Evolutionary conservation across 2,113 vertebrate genomes (phyloP), one percentile per base, ranked within the genome.

Genomic region (Aegotheles bennettii): DNA sequence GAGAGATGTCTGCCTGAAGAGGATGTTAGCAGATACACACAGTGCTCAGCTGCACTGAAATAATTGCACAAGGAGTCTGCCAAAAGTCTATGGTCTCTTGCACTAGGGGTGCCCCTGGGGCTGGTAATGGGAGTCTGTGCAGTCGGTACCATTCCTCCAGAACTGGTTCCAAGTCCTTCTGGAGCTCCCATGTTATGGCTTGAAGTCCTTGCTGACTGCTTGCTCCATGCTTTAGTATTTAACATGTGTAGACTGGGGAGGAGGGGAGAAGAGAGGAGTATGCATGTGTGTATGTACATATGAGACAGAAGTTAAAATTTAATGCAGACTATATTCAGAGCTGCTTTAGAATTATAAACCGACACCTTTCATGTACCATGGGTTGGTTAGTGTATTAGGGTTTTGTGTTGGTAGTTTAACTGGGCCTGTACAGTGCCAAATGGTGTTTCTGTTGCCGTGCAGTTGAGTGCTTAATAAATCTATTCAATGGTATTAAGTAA

Each of bases 401-500:
- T 35, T 93, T 91, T 74, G 15, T 74, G 42, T 68, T 92, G 54
- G 54, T 88, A 94, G 68, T 95, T 87, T 75, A 92, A 69, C 69
- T 93, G 87, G 70, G 51, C 54, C 47, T 35, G 42, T 56, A 2
- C 10, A 29, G 76, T 94, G 89, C 82, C 84, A 87, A 96, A 67
- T 78, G 67, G 31, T 68, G 35, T 82, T 96, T 94, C 77, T 38
- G 57, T 88, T 96, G 88, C 83, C 73, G 91, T 91, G 88, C 81
- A 95, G 47, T n/a, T 61, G 75, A 96, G 69, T 85, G 65, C 40
- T 94, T 93, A 96, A 94, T 94, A 96, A 96, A 94, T 83, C 71
- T 90, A 48, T 91, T 84, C 81, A 87, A 65, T n/a, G 28, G n/a
- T 28, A 84, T 92, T 80, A 95, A 90, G 89, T 54, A 42, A 51